A percentile compares a stretch with the other conserved stretches of the same genome.
Evolutionary conservation across 2,888 invertebrate species (phyloP).

Genomic region (Bombyx huttoni): DNA sequence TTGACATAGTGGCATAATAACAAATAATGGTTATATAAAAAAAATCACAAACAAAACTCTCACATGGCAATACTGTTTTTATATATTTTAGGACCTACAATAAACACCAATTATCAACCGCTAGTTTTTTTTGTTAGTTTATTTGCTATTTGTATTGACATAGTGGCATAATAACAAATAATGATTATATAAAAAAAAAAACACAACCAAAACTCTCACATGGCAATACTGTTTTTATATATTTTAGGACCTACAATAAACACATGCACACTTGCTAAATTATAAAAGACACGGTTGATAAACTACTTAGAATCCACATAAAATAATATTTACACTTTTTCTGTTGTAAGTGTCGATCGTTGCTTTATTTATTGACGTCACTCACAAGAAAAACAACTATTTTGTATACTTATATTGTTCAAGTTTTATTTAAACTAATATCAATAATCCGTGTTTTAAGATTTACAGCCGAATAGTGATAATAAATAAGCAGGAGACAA

Average conservation of each 20-base stretch:
- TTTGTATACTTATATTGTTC: not conserved
- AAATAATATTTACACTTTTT: conserved; percentile 1
- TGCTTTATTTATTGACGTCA: not conserved
- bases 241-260: not conserved
- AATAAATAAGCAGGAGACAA: no score
- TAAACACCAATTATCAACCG: not conserved
- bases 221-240: conserved; percentile 10
- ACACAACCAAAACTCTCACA: conserved; percentile 29
- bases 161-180: conserved; percentile 58
- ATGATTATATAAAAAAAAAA: conserved; percentile 30
- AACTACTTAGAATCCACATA: not conserved
- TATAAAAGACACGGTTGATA: not conserved
- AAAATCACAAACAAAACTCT: conserved; percentile 21
- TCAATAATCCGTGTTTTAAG: no score
- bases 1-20: conserved; percentile 66
- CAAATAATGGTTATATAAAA: conserved; percentile 36
- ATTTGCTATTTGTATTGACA: conserved; percentile 36
- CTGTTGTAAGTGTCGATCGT: not conserved
- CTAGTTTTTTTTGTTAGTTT: conserved; percentile 20
- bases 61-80: conserved; percentile 20
- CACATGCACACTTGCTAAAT: not conserved
- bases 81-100: not conserved
- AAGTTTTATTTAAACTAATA: not conserved
- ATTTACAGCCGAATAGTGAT: conserved; percentile 1
- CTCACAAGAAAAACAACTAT: not conserved